phyloP scores from a whole-genome alignment of 2,888 invertebrate genomes.

The Auanema freiburgensis region DNA sequence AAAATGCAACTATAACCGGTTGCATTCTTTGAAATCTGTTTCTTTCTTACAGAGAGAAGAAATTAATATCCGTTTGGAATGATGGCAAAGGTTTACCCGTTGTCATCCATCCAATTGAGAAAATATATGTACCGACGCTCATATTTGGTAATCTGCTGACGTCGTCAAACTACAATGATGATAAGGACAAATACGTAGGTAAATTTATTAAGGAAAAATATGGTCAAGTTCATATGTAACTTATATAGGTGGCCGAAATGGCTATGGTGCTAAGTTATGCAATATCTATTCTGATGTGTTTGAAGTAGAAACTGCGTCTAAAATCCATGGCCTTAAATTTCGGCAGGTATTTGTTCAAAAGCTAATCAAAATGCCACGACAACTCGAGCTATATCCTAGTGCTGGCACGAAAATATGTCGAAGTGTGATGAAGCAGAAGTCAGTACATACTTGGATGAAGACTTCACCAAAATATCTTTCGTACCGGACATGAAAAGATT shows the following conservation, averaged over 20 bases:
- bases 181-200: conserved; percentile 81
- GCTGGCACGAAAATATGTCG: conserved; percentile 33
- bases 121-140: conserved; percentile 97
- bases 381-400: too few species aligned
- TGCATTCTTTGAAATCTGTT: too few species aligned
- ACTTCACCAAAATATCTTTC: conserved; percentile 85
- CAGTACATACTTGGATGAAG: background rate
- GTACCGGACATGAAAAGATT: conserved; percentile 90
- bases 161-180: conserved; percentile 96
- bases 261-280: conserved; percentile 96
- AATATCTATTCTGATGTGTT: conserved; percentile 96
- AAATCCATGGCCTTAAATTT: conserved; percentile 20
- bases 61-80: conserved; percentile 15
- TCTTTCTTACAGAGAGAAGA: too few species aligned
- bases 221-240: too few species aligned
- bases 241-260: conserved; percentile 85
- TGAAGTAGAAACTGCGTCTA: conserved; percentile 80
- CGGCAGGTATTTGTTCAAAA: conserved; percentile 25
- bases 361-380: background rate
- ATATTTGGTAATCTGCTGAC: conserved; percentile 96
- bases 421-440: conserved; percentile 21
- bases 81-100: conserved; percentile 42
- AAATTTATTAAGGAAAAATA: conserved; percentile 11
- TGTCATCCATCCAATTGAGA: conserved; percentile 30
- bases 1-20: too few species aligned